Evolutionary conservation across 2,797 vertebrate species (phyloP).

Genomic region (Microctenopoma lineatum): DNA sequence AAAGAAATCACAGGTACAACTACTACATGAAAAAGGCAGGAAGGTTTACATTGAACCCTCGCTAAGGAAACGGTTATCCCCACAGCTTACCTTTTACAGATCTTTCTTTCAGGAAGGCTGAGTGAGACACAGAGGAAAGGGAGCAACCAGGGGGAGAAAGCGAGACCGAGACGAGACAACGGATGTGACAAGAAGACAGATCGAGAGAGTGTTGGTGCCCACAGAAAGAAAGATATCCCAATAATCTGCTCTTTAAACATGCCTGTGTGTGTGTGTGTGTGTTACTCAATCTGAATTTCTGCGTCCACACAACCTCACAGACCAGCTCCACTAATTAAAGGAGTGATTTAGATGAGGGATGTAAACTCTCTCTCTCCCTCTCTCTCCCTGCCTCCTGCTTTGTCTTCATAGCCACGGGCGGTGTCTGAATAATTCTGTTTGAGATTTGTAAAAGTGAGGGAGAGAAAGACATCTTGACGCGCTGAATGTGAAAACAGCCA

Average conservation of each 20-base stretch:
- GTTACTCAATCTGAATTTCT: too few relatives aligned
- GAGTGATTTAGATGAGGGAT: slow-evolving; percentile 44
- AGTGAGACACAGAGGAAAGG: background rate
- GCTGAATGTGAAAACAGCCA: slow-evolving; percentile 69
- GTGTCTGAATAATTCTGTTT: slow-evolving; percentile 81
- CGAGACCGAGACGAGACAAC: background rate
- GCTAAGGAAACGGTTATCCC: background rate
- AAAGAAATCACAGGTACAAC: slow-evolving; percentile 14
- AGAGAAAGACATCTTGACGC: slow-evolving; percentile 68
- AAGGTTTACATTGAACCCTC: slow-evolving; percentile 1
- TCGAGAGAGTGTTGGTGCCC: background rate
- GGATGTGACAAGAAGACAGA: slow-evolving; percentile 1
- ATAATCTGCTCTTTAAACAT: slow-evolving; percentile 12
- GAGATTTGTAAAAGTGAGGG: slow-evolving; percentile 73
- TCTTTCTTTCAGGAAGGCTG: background rate
- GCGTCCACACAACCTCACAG: too few relatives aligned
- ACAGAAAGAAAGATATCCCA: slow-evolving; percentile 8
- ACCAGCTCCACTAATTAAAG: slow-evolving; percentile 50
- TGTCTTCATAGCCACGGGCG: slow-evolving; percentile 74
- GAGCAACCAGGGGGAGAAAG: background rate
- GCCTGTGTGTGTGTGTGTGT: slow-evolving; percentile 6
- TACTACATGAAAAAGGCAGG: background rate
- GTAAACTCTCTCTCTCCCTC: slow-evolving; percentile 38
- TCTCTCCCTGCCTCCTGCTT: slow-evolving; percentile 62
- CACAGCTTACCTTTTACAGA: background rate